phyloP scores from a whole-genome alignment of 2,888 invertebrate genomes.

The Lampropteryx suffumata region DNA sequence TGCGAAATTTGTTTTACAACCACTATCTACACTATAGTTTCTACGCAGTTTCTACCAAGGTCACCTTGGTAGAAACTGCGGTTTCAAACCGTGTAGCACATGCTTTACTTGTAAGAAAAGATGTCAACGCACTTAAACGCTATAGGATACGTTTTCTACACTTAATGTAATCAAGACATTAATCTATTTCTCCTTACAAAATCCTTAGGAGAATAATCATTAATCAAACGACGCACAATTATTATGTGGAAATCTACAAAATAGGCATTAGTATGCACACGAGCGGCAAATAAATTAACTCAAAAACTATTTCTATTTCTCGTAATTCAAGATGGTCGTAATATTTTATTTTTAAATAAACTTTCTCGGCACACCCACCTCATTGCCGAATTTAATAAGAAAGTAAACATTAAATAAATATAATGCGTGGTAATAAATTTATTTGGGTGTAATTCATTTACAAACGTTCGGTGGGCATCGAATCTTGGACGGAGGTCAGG shows the following conservation, averaged over 20 bases:
- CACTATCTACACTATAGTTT: too few relatives aligned
- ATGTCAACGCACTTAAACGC: constrained; percentile 21
- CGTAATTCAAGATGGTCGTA: constrained; percentile 35
- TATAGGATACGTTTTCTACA: constrained; percentile 9
- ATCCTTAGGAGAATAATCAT: constrained; percentile 24
- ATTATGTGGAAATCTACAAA: constrained; percentile 30
- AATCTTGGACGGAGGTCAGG: constrained; percentile 25
- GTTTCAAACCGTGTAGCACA: too few relatives aligned
- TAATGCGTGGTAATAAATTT: constrained; percentile 46
- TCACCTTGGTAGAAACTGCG: too few relatives aligned
- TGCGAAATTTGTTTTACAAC: too few relatives aligned
- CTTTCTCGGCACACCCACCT: constrained; percentile 48
- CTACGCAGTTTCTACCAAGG: too few relatives aligned
- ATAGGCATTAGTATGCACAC: constrained; percentile 28
- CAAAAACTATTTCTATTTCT: constrained; percentile 23
- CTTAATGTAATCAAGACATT: constrained; percentile 21
- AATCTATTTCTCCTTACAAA: constrained; percentile 10
- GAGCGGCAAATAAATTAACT: constrained; percentile 27
- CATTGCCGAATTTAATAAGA: constrained; percentile 49
- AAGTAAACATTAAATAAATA: constrained; percentile 47
- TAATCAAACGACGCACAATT: constrained; percentile 20
- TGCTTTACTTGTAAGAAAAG: too few relatives aligned
- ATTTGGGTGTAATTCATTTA: constrained; percentile 43
- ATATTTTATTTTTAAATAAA: constrained; percentile 37
- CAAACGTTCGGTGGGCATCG: constrained; percentile 33